Base-by-base conservation (phyloP, 2,113 vertebrate species). In the Megaleporinus macrocephalus region DNA sequence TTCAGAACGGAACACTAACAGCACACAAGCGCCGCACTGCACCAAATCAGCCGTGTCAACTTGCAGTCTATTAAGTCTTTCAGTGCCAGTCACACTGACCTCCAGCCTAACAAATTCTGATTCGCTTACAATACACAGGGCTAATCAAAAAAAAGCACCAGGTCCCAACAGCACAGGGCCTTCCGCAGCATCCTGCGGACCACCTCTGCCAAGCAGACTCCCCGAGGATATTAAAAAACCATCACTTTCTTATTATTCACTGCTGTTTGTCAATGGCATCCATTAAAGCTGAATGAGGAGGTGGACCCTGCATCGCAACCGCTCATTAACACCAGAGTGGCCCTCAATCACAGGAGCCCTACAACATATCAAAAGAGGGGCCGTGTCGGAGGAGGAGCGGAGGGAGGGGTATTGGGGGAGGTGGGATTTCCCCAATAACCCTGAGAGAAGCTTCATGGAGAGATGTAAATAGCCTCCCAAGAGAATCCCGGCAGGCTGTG, bases 391-490 rank as follows among this genome's bases (percentile, higher is more conserved):
- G 91, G 87, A 92, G 91, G 89, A 86, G 88, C 89, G 89, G 92
- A 90, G 90, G 91, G 92, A 36, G 78, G 29, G 36, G 71, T 76
- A 26, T 41, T 57, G 44, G 24, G 57, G 70, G 22, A 86, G 88
- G 89, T 92, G 92, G 91, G 91, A 91, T 93, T 93, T 92, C 92
- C 57, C 93, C 91, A 90, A 90, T 90, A 90, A 91, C 88, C 87
- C 92, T 89, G 89, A 90, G 82, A 92, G 91, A 91, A 91, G 87
- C 90, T 85, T 89, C 89, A 88, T 89, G 88, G 90, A 91, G 91
- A 89, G 92, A 94, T 93, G 94, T 90, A 94, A 94, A 94, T 93
- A 92, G 90, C 90, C 92, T 93, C 94, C 93, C 93, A 85, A 86
- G 93, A 92, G 94, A 93, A 83, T 81, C 85, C 18, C 61, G 86